phyloP scores from a whole-genome alignment of 2,888 invertebrate species.

The Bugulina stolonifera region DNA sequence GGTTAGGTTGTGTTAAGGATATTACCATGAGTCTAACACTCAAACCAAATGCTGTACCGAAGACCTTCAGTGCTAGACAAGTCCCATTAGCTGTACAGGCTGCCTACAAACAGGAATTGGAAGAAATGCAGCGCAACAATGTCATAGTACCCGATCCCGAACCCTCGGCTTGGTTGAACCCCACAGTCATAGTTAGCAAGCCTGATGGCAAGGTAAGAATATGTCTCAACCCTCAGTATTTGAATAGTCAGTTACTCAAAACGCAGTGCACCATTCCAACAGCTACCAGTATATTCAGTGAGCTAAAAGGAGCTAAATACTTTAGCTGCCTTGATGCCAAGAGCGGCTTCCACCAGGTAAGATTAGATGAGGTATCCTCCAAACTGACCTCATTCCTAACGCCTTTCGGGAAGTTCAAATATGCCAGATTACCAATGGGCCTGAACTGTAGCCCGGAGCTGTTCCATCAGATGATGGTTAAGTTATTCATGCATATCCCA shows the following conservation, averaged over 20 bases:
- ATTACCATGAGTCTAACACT: background rate
- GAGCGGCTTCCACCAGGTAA: background rate
- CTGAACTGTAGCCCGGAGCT: background rate
- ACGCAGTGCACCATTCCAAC: background rate
- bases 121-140: background rate
- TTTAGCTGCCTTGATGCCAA: background rate
- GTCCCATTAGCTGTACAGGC: background rate
- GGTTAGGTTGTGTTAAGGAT: background rate
- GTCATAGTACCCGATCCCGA: background rate
- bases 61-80: background rate
- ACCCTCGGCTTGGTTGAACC: background rate
- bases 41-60: background rate
- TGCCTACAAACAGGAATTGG: background rate
- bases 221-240: background rate
- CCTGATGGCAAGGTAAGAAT: background rate
- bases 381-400: background rate
- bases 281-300: background rate
- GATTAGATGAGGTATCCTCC: background rate
- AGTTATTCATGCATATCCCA: background rate
- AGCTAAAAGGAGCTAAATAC: background rate
- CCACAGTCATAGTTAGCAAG: background rate
- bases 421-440: background rate
- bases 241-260: background rate
- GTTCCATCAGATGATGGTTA: background rate
- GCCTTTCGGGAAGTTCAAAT: background rate